Evolutionary conservation across 2,113 vertebrate genomes (phyloP), one percentile per base, ranked within the genome.

Genomic region (Nipponia nippon): DNA sequence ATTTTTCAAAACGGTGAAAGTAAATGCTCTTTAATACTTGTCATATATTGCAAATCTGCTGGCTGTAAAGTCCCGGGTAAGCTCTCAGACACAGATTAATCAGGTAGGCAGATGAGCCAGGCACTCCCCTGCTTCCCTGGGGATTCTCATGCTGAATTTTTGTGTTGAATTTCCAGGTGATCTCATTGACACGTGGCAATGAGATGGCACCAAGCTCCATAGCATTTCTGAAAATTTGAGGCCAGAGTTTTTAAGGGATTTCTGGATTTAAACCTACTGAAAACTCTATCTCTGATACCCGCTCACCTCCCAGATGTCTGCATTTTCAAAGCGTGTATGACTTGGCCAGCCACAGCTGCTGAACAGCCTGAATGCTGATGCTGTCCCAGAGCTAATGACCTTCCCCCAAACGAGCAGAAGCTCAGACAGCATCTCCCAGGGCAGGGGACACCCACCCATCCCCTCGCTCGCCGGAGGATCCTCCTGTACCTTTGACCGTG

Each of bases 381-480:
- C 19, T 70, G 46, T 1, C 55, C 40, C 40, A 50, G 18, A 50
- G 26, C 16, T 19, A 23, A 30, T 3, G 25, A 42, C 11, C 21
- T 58, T 47, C 9, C 12, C 36, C 25, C 52, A 50, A 56, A 49
- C 0, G 20, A 53, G 47, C 6, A 26, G 44, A 22, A 80, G 50
- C 47, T 71, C 38, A 62, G 40, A 38, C 15, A 52, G 3, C 36
- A 27, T 8, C 52, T 58, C 16, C 46, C 13, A 17, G 26, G 46
- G 36, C 13, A 36, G 16, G 6, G 19, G 11, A 56, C 52, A 42
- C 14, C 9, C 16, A 18, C 10, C 38, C 1, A 0, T 23, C 26
- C 22, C 27, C 44, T 70, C 38, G 1, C 34, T 34, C 1, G 0
- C 38, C 0, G 0, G 19, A 36, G 42, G 22, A 53, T 5, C 9